Conservation (phyloP, 2,888 invertebrate species). For the Cephus runcator region DNA sequence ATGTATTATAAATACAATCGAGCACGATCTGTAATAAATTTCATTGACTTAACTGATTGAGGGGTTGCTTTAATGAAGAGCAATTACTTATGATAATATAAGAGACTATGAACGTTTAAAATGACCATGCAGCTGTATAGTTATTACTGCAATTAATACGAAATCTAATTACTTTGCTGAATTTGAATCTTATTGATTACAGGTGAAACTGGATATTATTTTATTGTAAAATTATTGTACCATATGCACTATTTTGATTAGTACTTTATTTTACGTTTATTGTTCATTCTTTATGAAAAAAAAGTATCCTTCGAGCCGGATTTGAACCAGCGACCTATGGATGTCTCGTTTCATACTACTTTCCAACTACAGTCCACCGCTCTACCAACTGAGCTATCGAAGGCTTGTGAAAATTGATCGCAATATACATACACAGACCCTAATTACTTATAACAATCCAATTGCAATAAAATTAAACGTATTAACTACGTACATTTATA, state of each 20-base stretch:
- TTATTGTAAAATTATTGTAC: background rate
- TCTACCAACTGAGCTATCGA: slow-evolving; percentile 67
- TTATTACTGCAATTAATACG: background rate
- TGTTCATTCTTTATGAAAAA: background rate
- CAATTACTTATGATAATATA: background rate
- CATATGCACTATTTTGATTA: background rate
- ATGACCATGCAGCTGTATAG: background rate
- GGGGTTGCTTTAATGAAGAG: background rate
- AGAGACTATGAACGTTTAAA: background rate
- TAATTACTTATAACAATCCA: background rate
- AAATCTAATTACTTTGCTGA: background rate
- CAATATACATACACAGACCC: background rate
- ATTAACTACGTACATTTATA: background rate
- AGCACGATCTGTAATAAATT: background rate
- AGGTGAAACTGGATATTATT: background rate
- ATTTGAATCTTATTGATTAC: background rate
- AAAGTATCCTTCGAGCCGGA: slow-evolving; percentile 49
- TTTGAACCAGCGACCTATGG: slow-evolving; percentile 63
- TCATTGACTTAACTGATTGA: background rate
- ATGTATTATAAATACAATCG: background rate
- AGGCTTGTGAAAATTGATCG: slow-evolving; percentile 35
- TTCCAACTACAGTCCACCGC: slow-evolving; percentile 65
- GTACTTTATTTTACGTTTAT: background rate
- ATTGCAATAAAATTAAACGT: background rate
- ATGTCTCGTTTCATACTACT: slow-evolving; percentile 31